Percentiles rank a stretch among this genome's conserved stretches.
Evolutionary conservation across 1,140 invertebrate genomes (phyloP).

Genomic region (Dendroctonus ponderosae): DNA sequence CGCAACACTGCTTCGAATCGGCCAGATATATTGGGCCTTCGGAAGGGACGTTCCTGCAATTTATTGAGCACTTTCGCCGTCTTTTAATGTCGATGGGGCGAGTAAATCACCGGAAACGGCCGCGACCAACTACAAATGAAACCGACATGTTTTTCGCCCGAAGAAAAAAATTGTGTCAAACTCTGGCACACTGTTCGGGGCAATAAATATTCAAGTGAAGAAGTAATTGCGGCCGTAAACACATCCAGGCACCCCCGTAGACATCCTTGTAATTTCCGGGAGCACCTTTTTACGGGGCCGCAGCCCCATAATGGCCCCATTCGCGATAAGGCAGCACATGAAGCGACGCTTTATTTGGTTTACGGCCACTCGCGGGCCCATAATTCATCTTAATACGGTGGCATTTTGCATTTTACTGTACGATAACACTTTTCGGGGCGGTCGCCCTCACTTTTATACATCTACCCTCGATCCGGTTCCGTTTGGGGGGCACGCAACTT

Average conservation of each 20-base stretch:
- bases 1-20: constrained; percentile 17
- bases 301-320: constrained; percentile 16
- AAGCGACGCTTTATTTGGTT: constrained; percentile 40
- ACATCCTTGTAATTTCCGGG: constrained; percentile 28
- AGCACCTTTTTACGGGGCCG: constrained; percentile 26
- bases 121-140: constrained; percentile 12
- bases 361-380: constrained; percentile 38
- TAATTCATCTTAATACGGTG: constrained; percentile 43
- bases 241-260: constrained; percentile 2
- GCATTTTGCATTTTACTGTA: constrained; percentile 30
- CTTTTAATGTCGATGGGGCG: constrained; percentile 13
- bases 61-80: constrained; percentile 15
- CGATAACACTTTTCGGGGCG: constrained; percentile 31
- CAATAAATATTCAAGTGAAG: neutral
- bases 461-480: neutral
- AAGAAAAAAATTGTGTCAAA: neutral
- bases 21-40: constrained; percentile 15
- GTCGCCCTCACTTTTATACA: constrained; percentile 23
- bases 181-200: too few species aligned
- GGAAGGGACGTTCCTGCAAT: constrained; percentile 12
- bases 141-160: neutral
- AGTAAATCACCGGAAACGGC: constrained; percentile 16
- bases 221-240: neutral
- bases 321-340: constrained; percentile 34
- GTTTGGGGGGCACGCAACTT: too few species aligned